phyloP scores from a whole-genome alignment of 2,113 vertebrate species.

The Nibea albiflora region DNA sequence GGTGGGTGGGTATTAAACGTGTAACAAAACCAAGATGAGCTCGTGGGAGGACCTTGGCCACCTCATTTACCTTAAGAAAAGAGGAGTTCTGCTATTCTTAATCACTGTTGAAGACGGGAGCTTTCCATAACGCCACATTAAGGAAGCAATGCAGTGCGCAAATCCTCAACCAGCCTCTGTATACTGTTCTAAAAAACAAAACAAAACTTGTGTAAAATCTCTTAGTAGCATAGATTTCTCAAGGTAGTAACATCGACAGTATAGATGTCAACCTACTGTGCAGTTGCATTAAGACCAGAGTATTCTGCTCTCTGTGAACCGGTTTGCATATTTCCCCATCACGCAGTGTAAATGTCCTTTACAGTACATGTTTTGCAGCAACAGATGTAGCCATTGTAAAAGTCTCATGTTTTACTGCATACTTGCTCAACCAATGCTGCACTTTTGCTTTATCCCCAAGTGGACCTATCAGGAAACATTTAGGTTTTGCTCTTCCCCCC shows the following conservation, averaged over 20 bases:
- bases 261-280: conserved; percentile 68
- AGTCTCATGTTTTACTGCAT: conserved; percentile 69
- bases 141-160: conserved; percentile 52
- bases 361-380: conserved; percentile 71
- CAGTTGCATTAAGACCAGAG: conserved; percentile 63
- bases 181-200: conserved; percentile 57
- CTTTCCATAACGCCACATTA: conserved; percentile 65
- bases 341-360: conserved; percentile 62
- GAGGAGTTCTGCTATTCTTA: conserved; percentile 76
- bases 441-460: conserved; percentile 61
- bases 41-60: conserved; percentile 62
- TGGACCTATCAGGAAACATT: conserved; percentile 72
- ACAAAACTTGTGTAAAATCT: conserved; percentile 58
- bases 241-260: conserved; percentile 65
- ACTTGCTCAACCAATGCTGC: conserved; percentile 64
- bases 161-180: conserved; percentile 59
- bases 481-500: conserved; percentile 46
- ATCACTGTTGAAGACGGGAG: conserved; percentile 70
- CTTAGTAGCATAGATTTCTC: conserved; percentile 69
- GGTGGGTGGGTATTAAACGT: conserved; percentile 32
- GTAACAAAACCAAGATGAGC: conserved; percentile 62
- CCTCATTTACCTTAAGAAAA: conserved; percentile 76
- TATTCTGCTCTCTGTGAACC: conserved; percentile 65
- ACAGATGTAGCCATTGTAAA: conserved; percentile 77
- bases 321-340: conserved; percentile 58